Base-by-base conservation (phyloP, 2,888 invertebrate species). In the Phaedon cochleariae region DNA sequence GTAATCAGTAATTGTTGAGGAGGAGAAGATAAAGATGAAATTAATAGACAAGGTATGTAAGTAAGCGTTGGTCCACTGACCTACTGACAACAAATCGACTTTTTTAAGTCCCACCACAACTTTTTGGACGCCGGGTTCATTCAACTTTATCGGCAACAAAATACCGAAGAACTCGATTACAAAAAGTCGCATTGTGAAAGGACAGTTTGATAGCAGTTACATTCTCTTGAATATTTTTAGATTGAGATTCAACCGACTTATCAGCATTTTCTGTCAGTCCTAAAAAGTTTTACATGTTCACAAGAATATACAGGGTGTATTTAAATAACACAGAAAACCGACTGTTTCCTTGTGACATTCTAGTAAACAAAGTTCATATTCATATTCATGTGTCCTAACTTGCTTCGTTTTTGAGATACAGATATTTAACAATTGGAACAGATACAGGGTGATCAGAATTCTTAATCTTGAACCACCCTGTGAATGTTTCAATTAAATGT, bases 71-170 rank as follows among this genome's bases (percentile, higher is more conserved):
- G 74, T 76, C 78, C 75, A 78, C 77, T 78, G 74, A 78, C 78
- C 78, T 72, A 77, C 78, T 78, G 75, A 75, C 75, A 73, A 76
- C 76, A 76, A 76, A 75, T 77, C 73, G 72, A 73, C 69, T 72
- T 70, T 72, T 74, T 74, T 69, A 61, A 71, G 69, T 72, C 73
- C 73, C 73, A 72, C 74, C 72, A 73, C 57, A 70, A 72, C 73
- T 75, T 76, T 74, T 75, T 72, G 74, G 73, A 65, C 57, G 69
- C 61, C n/a, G 72, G 75, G 74, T 66, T 76, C 65, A 72, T 69
- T 72, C 74, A 76, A 71, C 75, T 74, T 62, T 58, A 49, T 37
- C 51, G 60, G 26, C 49, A 46, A 55, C 64, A 57, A 61, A 67
- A 61, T 61, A 54, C 45, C 69, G 53, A 62, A 55, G 59, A 67